A percentile compares a stretch with the other conserved stretches of the same genome.
Conservation (phyloP, 2,113 vertebrate genomes). For the Opisthocomus hoazin region DNA sequence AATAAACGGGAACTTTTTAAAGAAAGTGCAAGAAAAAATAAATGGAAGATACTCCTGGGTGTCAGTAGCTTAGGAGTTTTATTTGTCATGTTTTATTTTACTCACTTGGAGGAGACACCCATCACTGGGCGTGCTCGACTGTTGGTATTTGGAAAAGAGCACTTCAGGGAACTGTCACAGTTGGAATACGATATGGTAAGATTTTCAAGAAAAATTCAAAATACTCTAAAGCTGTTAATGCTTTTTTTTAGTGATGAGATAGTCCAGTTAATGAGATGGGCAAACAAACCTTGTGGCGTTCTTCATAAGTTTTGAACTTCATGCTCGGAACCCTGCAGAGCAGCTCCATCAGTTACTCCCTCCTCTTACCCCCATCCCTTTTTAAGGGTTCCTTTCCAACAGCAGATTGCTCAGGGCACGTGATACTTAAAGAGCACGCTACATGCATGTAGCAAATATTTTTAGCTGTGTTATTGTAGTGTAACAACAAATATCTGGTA, state of each 20-base stretch:
- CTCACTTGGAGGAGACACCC: constrained; percentile 89
- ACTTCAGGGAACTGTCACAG: constrained; percentile 81
- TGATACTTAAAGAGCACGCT: not conserved
- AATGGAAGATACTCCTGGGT: constrained; percentile 80
- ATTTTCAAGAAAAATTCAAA: not conserved
- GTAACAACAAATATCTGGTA: not conserved
- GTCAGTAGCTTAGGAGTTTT: constrained; percentile 71
- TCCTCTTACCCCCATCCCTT: not conserved
- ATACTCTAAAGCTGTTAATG: not conserved
- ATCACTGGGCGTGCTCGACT: constrained; percentile 88
- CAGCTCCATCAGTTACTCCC: not conserved
- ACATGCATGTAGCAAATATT: not conserved
- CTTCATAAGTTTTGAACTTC: not conserved
- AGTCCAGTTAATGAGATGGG: not conserved
- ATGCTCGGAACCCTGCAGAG: not conserved
- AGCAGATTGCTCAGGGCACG: not conserved
- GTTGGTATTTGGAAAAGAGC: constrained; percentile 83
- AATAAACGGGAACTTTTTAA: constrained; percentile 83
- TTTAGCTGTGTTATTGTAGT: not conserved
- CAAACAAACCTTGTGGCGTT: not conserved
- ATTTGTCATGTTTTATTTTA: constrained; percentile 80
- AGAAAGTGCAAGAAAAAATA: constrained; percentile 74
- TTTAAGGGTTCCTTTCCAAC: not conserved
- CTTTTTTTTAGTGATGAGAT: not conserved
- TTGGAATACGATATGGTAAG: constrained; percentile 84